Base-by-base conservation (phyloP, 1,140 invertebrate genomes). In the Zaprionus nigranus region DNA sequence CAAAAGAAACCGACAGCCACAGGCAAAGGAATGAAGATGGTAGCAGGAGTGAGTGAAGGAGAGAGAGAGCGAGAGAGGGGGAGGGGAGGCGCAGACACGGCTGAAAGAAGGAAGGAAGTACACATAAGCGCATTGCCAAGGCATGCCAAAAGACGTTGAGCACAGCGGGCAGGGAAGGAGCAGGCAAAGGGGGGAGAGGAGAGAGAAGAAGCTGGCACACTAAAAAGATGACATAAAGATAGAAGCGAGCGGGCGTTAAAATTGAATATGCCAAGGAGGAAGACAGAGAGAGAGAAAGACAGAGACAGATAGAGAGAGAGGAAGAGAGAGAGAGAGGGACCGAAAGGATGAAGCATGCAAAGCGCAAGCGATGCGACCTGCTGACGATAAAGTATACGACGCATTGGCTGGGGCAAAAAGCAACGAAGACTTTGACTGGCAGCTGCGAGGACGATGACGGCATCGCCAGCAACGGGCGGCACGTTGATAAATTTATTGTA, bases 401-500 rank as follows among this genome's bases (percentile, higher is more conserved):
- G 26, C 81, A 71, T 79, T 82, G 75, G 72, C 78, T 58, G 57
- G 9, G 26, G 65, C 62, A 74, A 72, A 71, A 75, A 57, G 43
- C 20, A 70, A 57, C 28, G 43, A 38, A 15, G 40, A 28, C 56
- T 58, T 65, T 72, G 66, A 59, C 54, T 62, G 58, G 68, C 68
- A 62, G 51, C 59, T 15, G 38, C 38, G 15, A n/a, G 2, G 15
- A 34, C 30, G 13, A 15, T n/a, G 24, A 17, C 49, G 38, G 17
- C 59, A 60, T 28, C 59, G 51, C 59, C 65, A 34, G 30, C 54
- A 78, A 79, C 65, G 54, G 64, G 73, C 68, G 75, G 80, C 81
- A 77, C 76, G 79, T 88, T 88, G 86, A 88, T 90, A 85, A 90
- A 88, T 88, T 90, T 88, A 90, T 88, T 88, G 85, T 90, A 88